These are phyloP conservation scores for Piscicola geometra DNA, from an alignment of 2,888 invertebrate species.

Conservation along the genomic window DNA sequence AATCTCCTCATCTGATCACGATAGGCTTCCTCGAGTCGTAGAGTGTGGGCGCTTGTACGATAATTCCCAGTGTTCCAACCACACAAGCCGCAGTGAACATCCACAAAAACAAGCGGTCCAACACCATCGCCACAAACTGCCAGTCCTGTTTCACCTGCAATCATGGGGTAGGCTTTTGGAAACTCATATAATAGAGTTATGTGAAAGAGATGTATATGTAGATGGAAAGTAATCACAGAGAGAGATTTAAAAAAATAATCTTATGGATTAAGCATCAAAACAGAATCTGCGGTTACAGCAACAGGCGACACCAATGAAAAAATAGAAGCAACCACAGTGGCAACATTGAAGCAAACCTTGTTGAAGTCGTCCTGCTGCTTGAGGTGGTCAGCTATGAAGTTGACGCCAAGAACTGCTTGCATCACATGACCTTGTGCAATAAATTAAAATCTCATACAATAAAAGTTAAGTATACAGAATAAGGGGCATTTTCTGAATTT, in stretches of 20 bases:
- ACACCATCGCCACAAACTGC: constrained; percentile 91
- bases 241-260: no score
- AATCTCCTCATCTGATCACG: background rate
- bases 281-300: no score
- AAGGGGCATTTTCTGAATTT: no score
- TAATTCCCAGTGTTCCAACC: constrained; percentile 65
- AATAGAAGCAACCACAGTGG: no score
- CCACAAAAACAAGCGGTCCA: constrained; percentile 84
- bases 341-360: constrained; percentile 40
- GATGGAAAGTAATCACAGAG: no score
- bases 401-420: constrained; percentile 45
- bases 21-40: constrained; percentile 69
- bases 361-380: constrained; percentile 45
- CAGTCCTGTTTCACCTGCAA: constrained; percentile 64
- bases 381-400: constrained; percentile 45
- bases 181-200: no score
- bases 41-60: constrained; percentile 80
- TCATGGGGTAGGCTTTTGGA: no score
- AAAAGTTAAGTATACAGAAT: no score
- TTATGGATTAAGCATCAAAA: no score
- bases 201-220: no score
- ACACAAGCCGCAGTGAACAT: constrained; percentile 63
- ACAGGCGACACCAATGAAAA: no score
- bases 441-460: no score
- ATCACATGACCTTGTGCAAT: constrained; percentile 43